Evolutionary conservation across 2,113 vertebrate species (phyloP).

Genomic region (human): GRCh38 chr13:72136001-72136500

Average conservation of each 20-base stretch:
- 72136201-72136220: slow-evolving; percentile 46
- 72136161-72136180: slow-evolving; percentile 31
- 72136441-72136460: slow-evolving; percentile 54
- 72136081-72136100: background rate
- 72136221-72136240: slow-evolving; percentile 45
- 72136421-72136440: slow-evolving; percentile 56
- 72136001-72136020: background rate
- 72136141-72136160: background rate
- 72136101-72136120: background rate
- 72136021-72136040: background rate
- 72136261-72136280: slow-evolving; percentile 45
- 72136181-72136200: slow-evolving; percentile 47
- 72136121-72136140: background rate
- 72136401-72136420: background rate
- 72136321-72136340: slow-evolving; percentile 71
- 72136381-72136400: slow-evolving; percentile 55
- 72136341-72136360: slow-evolving; percentile 62
- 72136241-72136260: slow-evolving; percentile 54
- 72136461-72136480: slow-evolving; percentile 42
- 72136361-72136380: slow-evolving; percentile 52
- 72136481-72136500: slow-evolving; percentile 10
- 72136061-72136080: background rate
- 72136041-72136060: background rate
- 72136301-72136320: slow-evolving; percentile 60
- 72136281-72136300: slow-evolving; percentile 45